Evolutionary conservation across 2,113 vertebrate species (phyloP).

Genomic region (Passerina amoena): DNA sequence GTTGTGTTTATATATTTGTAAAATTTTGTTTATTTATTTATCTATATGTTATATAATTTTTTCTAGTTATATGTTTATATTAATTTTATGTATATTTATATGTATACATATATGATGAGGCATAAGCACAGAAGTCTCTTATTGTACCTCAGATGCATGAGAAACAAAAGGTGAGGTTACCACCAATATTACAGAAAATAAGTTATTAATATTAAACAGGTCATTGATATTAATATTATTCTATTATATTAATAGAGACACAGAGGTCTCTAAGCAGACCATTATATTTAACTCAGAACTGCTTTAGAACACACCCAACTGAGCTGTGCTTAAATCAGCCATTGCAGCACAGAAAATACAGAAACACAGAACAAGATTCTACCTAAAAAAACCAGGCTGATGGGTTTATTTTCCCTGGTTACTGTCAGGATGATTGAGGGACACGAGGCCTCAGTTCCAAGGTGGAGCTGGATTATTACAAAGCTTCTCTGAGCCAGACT

Average conservation of each 20-base stretch:
- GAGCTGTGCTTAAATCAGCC: neutral
- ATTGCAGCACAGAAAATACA: neutral
- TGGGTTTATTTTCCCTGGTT: neutral
- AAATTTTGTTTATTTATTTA: too few species aligned
- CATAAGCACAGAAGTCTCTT: neutral
- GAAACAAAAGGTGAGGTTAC: neutral
- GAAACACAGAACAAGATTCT: neutral
- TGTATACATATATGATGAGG: neutral
- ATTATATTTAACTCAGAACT: neutral
- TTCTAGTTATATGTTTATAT: neutral
- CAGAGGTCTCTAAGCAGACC: neutral
- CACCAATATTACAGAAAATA: neutral
- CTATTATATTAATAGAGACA: neutral
- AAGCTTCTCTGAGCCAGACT: neutral
- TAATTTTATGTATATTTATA: too few species aligned
- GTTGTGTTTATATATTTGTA: too few species aligned
- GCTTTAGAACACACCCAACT: neutral
- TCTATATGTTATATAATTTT: too few species aligned
- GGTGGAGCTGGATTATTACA: constrained; percentile 4
- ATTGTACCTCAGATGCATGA: neutral
- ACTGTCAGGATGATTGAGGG: neutral
- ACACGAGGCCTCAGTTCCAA: neutral
- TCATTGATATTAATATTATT: neutral
- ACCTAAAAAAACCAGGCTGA: neutral
- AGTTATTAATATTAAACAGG: neutral